Percentiles rank a stretch among this genome's conserved stretches.
Evolutionary conservation across 2,113 vertebrate genomes (phyloP).

Genomic region (Prolemur simus): DNA sequence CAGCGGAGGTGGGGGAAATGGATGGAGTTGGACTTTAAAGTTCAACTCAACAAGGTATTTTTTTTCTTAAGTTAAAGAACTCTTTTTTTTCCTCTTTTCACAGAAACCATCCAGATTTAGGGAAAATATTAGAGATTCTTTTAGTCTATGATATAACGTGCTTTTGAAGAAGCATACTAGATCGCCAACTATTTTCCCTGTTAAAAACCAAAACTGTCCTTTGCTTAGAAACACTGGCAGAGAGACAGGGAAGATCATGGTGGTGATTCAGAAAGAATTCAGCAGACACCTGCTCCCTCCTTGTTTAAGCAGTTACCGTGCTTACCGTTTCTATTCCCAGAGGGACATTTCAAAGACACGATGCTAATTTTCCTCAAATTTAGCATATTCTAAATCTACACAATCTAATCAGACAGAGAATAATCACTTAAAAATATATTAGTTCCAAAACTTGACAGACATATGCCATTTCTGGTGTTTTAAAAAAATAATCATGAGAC

Average conservation of each 20-base stretch:
- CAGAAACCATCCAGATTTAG: neutral
- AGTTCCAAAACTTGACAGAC: slow-evolving; percentile 39
- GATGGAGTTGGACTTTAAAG: neutral
- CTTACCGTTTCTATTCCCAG: neutral
- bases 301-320: neutral
- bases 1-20: too few relatives aligned
- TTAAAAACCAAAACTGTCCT: neutral
- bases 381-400: slow-evolving; percentile 55
- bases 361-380: slow-evolving; percentile 22
- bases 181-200: slow-evolving; percentile 61
- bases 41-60: slow-evolving; percentile 41
- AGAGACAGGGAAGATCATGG: rapidly evolving
- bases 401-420: slow-evolving; percentile 55
- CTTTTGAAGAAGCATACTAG: neutral
- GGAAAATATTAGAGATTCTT: neutral
- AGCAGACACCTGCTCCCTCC: neutral
- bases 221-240: neutral
- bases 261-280: neutral
- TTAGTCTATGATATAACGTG: neutral
- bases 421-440: slow-evolving; percentile 57
- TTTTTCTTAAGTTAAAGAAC: slow-evolving; percentile 70
- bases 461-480: neutral
- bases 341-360: slow-evolving; percentile 6
- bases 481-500: neutral
- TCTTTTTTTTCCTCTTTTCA: neutral